Percentiles rank a stretch among this genome's conserved stretches.
These are phyloP conservation scores for Ochotona princeps DNA, from an alignment of 2,113 vertebrate genomes.

Conservation along the genomic window DNA sequence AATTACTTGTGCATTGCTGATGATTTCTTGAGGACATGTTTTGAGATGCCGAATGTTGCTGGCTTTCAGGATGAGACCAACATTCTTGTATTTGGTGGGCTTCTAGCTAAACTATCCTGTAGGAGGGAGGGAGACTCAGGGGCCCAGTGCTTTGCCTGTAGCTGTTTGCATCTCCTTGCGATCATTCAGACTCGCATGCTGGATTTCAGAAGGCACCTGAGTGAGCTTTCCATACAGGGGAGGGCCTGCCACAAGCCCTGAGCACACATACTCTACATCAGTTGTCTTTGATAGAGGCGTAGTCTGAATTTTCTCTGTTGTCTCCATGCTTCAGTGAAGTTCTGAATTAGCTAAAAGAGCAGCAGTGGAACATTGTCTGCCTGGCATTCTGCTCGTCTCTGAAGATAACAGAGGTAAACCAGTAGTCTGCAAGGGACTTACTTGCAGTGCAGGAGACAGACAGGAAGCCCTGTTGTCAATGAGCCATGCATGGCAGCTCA, in stretches of 20 bases:
- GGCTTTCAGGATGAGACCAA: background rate
- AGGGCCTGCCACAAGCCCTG: background rate
- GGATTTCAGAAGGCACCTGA: conserved; percentile 10
- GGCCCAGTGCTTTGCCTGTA: background rate
- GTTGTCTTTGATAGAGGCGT: background rate
- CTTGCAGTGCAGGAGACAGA: background rate
- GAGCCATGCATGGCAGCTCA: background rate
- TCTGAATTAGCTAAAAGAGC: conserved; percentile 18
- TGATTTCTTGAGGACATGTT: conserved; percentile 68
- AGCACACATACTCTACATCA: background rate
- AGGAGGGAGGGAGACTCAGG: background rate
- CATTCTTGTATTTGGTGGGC: background rate
- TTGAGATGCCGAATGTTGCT: conserved; percentile 39
- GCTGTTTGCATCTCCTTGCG: conserved; percentile 19
- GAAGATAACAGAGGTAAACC: background rate
- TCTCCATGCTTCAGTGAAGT: conserved; percentile 20
- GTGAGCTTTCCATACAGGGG: background rate
- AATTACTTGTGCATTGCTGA: conserved; percentile 50
- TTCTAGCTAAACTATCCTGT: background rate
- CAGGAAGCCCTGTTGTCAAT: background rate
- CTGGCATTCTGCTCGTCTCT: background rate
- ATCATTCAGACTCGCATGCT: background rate
- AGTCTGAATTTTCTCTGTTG: conserved; percentile 48
- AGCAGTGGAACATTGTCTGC: background rate
- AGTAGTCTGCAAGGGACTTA: background rate